phyloP scores from a whole-genome alignment of 1,140 invertebrate species.

The Sitobion miscanthi region DNA sequence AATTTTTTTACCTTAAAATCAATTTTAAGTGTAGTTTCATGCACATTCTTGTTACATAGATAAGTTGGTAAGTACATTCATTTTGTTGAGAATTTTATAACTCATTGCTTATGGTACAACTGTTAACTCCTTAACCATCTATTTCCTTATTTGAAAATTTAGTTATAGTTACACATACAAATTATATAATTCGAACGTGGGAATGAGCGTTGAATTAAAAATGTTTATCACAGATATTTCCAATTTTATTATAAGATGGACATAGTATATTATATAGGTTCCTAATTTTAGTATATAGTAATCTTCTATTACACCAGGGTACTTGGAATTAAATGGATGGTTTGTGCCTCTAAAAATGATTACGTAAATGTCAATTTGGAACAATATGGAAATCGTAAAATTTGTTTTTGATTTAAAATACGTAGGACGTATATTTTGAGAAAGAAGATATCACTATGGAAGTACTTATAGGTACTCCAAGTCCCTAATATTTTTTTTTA shows the following conservation, averaged over 20 bases:
- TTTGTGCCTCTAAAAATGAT: not conserved
- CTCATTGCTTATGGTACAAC: too few species aligned
- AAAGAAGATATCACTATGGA: too few species aligned
- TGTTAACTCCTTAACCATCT: too few species aligned
- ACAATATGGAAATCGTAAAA: not conserved
- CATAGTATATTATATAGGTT: not conserved
- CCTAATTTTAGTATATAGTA: not conserved
- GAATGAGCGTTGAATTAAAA: not conserved
- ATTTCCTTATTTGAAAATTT: not conserved
- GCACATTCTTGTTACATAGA: too few species aligned
- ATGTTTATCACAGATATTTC: not conserved
- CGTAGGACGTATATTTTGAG: not conserved
- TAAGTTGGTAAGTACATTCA: too few species aligned
- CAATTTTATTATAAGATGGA: not conserved
- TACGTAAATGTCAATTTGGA: not conserved
- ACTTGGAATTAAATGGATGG: not conserved
- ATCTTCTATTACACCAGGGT: not conserved
- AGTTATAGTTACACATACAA: not conserved
- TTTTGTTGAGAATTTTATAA: too few species aligned
- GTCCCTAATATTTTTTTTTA: not conserved
- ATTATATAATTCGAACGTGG: not conserved
- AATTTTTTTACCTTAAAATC: too few species aligned
- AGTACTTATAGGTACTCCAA: too few species aligned
- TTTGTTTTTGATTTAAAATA: not conserved
- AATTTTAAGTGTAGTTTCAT: too few species aligned